Evolutionary conservation across 2,113 vertebrate genomes (phyloP).

Genomic region (Rhinoptilus africanus): DNA sequence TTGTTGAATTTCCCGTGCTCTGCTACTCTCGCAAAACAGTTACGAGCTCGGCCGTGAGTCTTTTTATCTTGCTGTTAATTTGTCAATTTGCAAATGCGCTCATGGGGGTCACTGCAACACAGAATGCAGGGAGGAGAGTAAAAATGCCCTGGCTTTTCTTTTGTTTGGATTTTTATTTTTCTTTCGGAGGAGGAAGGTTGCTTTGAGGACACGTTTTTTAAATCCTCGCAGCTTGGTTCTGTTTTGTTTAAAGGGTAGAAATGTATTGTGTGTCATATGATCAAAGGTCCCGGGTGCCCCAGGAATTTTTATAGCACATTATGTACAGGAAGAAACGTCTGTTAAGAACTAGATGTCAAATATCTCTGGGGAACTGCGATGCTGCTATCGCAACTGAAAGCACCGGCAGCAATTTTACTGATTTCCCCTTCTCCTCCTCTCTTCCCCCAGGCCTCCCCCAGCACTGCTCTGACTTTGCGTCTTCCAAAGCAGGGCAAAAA

Average conservation of each 20-base stretch:
- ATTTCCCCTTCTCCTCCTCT: not conserved
- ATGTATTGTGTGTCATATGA: slow-evolving; percentile 61
- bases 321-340: slow-evolving; percentile 20
- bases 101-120: accelerated
- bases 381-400: not conserved
- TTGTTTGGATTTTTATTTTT: not conserved
- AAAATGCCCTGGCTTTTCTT: not conserved
- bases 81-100: accelerated
- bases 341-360: slow-evolving; percentile 28
- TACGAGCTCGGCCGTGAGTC: not conserved
- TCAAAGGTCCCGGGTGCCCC: slow-evolving; percentile 48
- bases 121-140: not conserved
- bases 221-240: not conserved
- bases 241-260: slow-evolving; percentile 56
- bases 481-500: not conserved
- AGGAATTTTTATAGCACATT: slow-evolving; percentile 49
- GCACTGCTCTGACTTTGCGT: not conserved
- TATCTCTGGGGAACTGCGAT: not conserved
- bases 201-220: slow-evolving; percentile 17
- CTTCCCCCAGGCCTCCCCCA: not conserved
- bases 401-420: not conserved
- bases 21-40: not conserved
- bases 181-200: not conserved
- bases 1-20: not conserved
- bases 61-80: not conserved